Evolutionary conservation across 1,140 invertebrate species (phyloP).

Genomic region (Antheraea pernyi): DNA sequence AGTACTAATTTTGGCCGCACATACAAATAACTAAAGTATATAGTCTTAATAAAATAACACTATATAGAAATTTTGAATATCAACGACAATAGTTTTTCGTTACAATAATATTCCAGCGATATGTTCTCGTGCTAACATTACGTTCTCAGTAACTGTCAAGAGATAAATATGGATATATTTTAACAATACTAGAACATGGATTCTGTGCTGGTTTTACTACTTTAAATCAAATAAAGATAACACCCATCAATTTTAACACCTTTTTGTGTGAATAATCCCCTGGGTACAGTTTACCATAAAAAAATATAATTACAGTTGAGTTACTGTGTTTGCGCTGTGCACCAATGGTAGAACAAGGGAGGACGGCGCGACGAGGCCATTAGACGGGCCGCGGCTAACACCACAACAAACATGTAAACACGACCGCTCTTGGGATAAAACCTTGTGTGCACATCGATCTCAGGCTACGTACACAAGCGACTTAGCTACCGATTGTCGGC

Average conservation of each 20-base stretch:
- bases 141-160: too few relatives aligned
- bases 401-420: slow-evolving; percentile 64
- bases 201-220: too few relatives aligned
- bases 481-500: slow-evolving; percentile 1
- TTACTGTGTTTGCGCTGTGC: neutral
- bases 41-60: too few relatives aligned
- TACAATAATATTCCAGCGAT: too few relatives aligned
- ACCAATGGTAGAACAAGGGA: slow-evolving; percentile 33
- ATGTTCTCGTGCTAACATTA: too few relatives aligned
- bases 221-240: neutral
- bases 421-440: slow-evolving; percentile 18
- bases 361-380: slow-evolving; percentile 46
- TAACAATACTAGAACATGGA: too few relatives aligned
- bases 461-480: neutral
- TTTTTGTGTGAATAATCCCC: neutral
- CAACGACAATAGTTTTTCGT: too few relatives aligned
- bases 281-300: neutral
- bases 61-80: too few relatives aligned
- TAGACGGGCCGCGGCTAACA: slow-evolving; percentile 55
- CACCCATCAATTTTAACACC: neutral
- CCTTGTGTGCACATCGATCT: slow-evolving; percentile 8
- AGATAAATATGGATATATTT: too few relatives aligned
- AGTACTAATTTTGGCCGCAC: too few relatives aligned
- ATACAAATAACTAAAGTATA: too few relatives aligned
- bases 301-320: slow-evolving; percentile 3